Conservation (phyloP, 2,113 vertebrate genomes). For the Syngnathus floridae region DNA sequence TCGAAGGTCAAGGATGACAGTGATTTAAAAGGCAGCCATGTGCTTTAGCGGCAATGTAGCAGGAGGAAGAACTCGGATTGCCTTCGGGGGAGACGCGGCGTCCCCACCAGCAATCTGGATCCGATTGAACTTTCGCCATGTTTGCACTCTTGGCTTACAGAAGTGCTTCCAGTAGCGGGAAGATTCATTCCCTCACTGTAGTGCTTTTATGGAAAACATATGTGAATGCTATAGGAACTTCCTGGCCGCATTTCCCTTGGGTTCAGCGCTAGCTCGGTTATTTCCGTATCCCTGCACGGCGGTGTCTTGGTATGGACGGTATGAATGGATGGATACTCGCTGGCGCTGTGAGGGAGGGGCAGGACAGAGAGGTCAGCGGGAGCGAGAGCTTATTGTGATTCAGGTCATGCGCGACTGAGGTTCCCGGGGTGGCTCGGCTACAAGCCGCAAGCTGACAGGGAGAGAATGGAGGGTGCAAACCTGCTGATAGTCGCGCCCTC, state of each 20-base stretch:
- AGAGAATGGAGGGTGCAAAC: slow-evolving; percentile 28
- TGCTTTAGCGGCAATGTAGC: neutral
- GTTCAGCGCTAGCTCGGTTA: slow-evolving; percentile 3
- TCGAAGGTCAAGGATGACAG: slow-evolving; percentile 37
- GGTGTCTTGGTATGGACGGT: neutral
- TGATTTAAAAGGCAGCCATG: slow-evolving; percentile 9
- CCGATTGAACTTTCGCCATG: slow-evolving; percentile 1
- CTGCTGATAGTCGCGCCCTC: slow-evolving; percentile 43
- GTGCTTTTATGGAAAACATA: slow-evolving; percentile 34
- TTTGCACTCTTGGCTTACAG: slow-evolving; percentile 17
- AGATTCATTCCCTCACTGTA: slow-evolving; percentile 24
- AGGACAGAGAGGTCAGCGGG: slow-evolving; percentile 48
- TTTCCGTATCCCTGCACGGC: slow-evolving; percentile 7
- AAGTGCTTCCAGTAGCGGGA: slow-evolving; percentile 28
- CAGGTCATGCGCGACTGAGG: slow-evolving; percentile 53
- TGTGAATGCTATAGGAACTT: slow-evolving; percentile 11
- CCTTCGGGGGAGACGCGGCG: slow-evolving; percentile 1
- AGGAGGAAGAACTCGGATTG: slow-evolving; percentile 15
- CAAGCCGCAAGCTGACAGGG: slow-evolving; percentile 40
- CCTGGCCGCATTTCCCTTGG: slow-evolving; percentile 1
- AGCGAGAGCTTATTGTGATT: slow-evolving; percentile 58
- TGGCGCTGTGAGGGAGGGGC: slow-evolving; percentile 18
- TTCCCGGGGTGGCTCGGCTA: slow-evolving; percentile 61
- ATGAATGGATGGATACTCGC: slow-evolving; percentile 1
- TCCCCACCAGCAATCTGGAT: slow-evolving; percentile 4